Evolutionary conservation across 2,113 vertebrate species (phyloP), one percentile per base, ranked within the genome.

Genomic region (Pomatorhinus ruficollis): DNA sequence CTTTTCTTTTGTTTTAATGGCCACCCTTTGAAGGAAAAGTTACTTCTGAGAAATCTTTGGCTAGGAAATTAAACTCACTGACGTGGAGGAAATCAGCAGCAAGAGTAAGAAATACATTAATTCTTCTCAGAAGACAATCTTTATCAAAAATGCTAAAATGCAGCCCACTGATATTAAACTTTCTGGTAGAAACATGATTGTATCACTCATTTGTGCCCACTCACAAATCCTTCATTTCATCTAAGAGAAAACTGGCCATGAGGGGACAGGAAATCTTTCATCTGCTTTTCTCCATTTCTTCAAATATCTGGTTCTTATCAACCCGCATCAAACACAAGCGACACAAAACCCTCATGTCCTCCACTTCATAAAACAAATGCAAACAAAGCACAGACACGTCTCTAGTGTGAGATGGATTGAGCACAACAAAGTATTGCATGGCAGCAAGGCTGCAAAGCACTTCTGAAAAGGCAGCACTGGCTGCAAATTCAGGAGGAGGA

Each of bases 181-280:
- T 87, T 22, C 53, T 56, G 45, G 25, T n/a, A 83, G 31, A 57
- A 23, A 72, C 52, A 66, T 1, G 35, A 88, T 63, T 40, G 11
- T 61, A 90, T 94, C 81, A 83, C 45, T 50, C 7, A 1, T 72
- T 86, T 50, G 30, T 65, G 56, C 53, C 82, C 9, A 9, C 63
- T 92, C 71, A 60, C 37, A 79, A 45, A 44, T 63, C 74, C 85
- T 70, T 70, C 39, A 25, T 50, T 84, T 94, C 45, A 66, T 74
- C 59, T 77, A 37, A 63, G 28, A 57, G 70, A 70, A 86, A 56
- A 56, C 49, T 24, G 65, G 49, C 52, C 71, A 74, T 7, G 59
- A 93, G 44, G 35, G 44, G 52, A 93, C 78, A 94, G 87, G 91
- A 91, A 94, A 90, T 77, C 78, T 88, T 90, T 83, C 76, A 95